Base-by-base conservation (phyloP, 2,888 invertebrate species). In the Sthenelais limicola region DNA sequence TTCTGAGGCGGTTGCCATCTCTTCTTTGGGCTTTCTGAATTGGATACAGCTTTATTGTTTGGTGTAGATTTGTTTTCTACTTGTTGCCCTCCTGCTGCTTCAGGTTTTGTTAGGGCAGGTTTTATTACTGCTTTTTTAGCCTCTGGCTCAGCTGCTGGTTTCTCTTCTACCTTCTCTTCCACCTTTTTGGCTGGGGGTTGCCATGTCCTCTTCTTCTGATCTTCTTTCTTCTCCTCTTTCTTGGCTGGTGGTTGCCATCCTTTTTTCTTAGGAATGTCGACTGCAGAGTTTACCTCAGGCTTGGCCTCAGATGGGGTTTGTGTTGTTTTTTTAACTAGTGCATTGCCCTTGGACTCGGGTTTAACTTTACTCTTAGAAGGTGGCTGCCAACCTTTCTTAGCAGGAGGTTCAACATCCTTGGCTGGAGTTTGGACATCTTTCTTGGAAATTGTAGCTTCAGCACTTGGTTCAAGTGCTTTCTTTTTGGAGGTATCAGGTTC, bases 401-500 rank as follows among this genome's bases (percentile, higher is more conserved):
- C n/a, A 18, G n/a, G n/a, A n/a, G n/a, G n/a, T n/a, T n/a, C 51
- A 12, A 5, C 7, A 51, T 56, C 32, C 4, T 56, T 35, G 32
- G 30, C 3, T 2, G 56, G 33, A 7, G 18, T 32, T n/a, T 3
- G 35, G 24, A 18, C 24, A 38, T 35, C 35, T 18, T 26, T 3
- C 62, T 62, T 62, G 7, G n/a, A n/a, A n/a, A n/a, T n/a, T n/a
- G n/a, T n/a, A n/a, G n/a, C n/a, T n/a, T n/a, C n/a, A n/a, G n/a
- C n/a, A n/a, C 43, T 62, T 3, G 62, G 62, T 28, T 38, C 38
- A 9, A 24, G 7, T 38, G 15, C 38, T 62, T 62, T 62, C 38
- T 43, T 35, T 26, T 62, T 62, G 7, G 62, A 62, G 21, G 62
- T 62, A n/a, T 62, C 62, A 3, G 24, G 24, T 24, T 62, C 62